Percentiles rank a stretch among this genome's conserved stretches.
phyloP scores from a whole-genome alignment of 2,113 vertebrate genomes.

The Nothoprocta pentlandii region DNA sequence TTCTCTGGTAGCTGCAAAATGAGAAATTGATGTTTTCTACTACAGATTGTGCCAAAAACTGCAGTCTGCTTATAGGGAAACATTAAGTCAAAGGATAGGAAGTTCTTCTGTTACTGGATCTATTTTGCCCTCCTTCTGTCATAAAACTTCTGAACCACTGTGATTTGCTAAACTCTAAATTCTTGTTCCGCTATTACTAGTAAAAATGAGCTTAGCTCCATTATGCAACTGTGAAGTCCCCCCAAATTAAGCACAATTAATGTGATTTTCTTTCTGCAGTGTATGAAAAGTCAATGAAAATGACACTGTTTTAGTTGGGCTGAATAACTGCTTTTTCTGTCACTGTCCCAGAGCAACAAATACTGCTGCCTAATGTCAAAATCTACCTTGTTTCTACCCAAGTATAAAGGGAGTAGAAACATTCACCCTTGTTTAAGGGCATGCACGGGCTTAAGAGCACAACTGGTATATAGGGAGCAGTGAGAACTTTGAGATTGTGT shows the following conservation, averaged over 20 bases:
- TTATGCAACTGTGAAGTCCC: background rate
- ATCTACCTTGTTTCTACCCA: conserved; percentile 49
- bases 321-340: conserved; percentile 36
- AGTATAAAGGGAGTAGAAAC: conserved; percentile 20
- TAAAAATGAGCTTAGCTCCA: conserved; percentile 35
- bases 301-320: conserved; percentile 44
- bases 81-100: conserved; percentile 28
- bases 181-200: conserved; percentile 25
- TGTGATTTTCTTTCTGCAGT: conserved; percentile 35
- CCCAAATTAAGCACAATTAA: background rate
- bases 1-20: conserved; percentile 29
- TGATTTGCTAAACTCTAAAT: conserved; percentile 35
- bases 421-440: background rate
- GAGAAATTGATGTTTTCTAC: conserved; percentile 36
- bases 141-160: conserved; percentile 19
- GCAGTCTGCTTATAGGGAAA: conserved; percentile 39
- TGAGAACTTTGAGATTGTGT: background rate
- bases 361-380: background rate
- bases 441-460: background rate
- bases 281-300: conserved; percentile 24
- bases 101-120: conserved; percentile 44
- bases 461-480: fast-evolving
- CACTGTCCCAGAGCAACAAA: conserved; percentile 14
- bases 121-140: conserved; percentile 68
- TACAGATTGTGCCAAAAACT: conserved; percentile 28